Percentiles rank a stretch among this genome's conserved stretches.
These are phyloP conservation scores for Leptobrachium ailaonicum DNA, from an alignment of 2,113 vertebrate species.

Conservation along the genomic window DNA sequence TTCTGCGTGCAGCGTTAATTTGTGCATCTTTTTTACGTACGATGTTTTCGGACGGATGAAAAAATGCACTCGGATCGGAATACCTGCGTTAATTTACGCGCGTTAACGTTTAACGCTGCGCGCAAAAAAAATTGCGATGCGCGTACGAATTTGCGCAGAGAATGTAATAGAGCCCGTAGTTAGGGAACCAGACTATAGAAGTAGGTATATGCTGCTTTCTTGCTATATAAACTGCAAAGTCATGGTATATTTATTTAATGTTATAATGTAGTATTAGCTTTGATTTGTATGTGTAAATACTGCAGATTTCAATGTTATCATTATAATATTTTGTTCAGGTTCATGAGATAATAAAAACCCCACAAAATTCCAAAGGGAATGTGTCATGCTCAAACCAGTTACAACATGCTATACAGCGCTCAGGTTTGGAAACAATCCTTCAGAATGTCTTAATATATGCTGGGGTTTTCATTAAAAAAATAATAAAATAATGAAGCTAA, in stretches of 20 bases:
- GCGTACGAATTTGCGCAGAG: too few species aligned
- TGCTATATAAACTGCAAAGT: slow-evolving; percentile 8
- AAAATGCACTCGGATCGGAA: too few species aligned
- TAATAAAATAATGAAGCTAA: too few species aligned
- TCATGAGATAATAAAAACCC: slow-evolving; percentile 65
- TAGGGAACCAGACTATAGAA: background rate
- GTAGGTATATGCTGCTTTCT: slow-evolving; percentile 7
- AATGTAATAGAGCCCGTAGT: too few species aligned
- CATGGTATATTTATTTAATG: slow-evolving; percentile 32
- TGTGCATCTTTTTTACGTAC: too few species aligned
- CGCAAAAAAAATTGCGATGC: too few species aligned
- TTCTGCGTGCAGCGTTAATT: too few species aligned
- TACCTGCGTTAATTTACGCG: too few species aligned
- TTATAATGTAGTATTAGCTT: slow-evolving; percentile 52
- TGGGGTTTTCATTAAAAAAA: too few species aligned
- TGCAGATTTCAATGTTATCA: slow-evolving; percentile 60
- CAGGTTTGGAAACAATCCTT: slow-evolving; percentile 62
- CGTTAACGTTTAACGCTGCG: too few species aligned
- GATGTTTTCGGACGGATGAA: too few species aligned
- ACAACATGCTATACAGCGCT: slow-evolving; percentile 72
- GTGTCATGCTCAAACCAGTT: slow-evolving; percentile 73
- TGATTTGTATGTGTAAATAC: slow-evolving; percentile 51
- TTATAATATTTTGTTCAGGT: slow-evolving; percentile 50
- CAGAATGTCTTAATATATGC: slow-evolving; percentile 56
- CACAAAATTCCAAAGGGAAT: slow-evolving; percentile 80